Conservation (phyloP, 2,113 vertebrate species). For the Amazona vittata region DNA sequence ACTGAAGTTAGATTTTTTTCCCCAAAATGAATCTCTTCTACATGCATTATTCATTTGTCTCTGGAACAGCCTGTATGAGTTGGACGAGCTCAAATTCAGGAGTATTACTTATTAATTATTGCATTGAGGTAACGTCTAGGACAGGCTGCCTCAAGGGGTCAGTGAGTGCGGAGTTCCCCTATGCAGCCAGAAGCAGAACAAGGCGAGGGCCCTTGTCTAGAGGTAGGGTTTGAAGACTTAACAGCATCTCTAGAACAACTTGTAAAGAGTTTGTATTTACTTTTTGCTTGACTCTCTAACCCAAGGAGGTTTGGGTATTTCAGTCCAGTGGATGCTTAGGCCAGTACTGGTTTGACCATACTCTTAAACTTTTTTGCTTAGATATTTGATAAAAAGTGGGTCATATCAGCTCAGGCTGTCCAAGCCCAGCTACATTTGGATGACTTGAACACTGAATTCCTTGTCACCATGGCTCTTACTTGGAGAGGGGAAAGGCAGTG, state of each 20-base stretch:
- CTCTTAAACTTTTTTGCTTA: not conserved
- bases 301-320: not conserved
- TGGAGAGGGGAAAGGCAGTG: not conserved
- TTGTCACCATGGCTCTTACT: not conserved
- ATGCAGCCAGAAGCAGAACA: not conserved
- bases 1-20: not conserved
- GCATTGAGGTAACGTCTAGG: slow-evolving; percentile 9
- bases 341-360: not conserved
- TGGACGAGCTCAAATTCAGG: not conserved
- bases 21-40: slow-evolving; percentile 19
- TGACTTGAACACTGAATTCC: not conserved
- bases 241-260: not conserved
- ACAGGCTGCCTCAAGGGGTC: not conserved
- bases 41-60: slow-evolving; percentile 60
- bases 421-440: fast-evolving
- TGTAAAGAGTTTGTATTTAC: not conserved
- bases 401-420: not conserved
- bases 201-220: not conserved
- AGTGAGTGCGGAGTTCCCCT: not conserved
- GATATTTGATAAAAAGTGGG: not conserved
- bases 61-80: not conserved
- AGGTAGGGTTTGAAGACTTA: not conserved
- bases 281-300: not conserved
- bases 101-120: slow-evolving; percentile 48
- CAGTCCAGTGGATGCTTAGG: not conserved